Evolutionary conservation across 35 echinoderm and acorn worm genomes (phyloP).

Genomic region (Patiria miniata): DNA sequence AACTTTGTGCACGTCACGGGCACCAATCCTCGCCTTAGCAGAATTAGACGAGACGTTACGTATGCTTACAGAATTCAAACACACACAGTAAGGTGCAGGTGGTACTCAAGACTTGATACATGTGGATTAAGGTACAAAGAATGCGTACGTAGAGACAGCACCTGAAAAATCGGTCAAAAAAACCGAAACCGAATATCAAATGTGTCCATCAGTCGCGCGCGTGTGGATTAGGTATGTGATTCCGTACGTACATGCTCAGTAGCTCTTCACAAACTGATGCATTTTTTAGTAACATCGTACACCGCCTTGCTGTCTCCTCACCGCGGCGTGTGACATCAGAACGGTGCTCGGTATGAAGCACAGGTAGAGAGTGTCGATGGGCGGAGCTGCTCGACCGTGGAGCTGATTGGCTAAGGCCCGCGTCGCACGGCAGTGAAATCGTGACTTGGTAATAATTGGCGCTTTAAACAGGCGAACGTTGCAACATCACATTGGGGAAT

Average conservation of each 20-base stretch:
- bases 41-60: too few species aligned
- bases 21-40: too few species aligned
- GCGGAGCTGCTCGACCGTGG: background rate
- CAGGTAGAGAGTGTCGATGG: background rate
- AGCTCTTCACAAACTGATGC: background rate
- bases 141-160: too few species aligned
- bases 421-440: background rate
- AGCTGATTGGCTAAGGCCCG: background rate
- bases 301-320: background rate
- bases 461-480: background rate
- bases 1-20: too few species aligned
- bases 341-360: background rate
- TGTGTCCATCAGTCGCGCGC: too few species aligned
- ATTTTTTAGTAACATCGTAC: background rate
- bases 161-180: too few species aligned
- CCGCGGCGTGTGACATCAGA: background rate
- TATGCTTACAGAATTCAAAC: too few species aligned
- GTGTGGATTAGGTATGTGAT: too few species aligned
- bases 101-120: too few species aligned
- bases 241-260: background rate
- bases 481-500: background rate
- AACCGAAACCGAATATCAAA: too few species aligned
- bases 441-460: conserved; percentile 9
- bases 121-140: too few species aligned
- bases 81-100: too few species aligned